Evolutionary conservation across 2,888 invertebrate species (phyloP).

Genomic region (Muscina levida): DNA sequence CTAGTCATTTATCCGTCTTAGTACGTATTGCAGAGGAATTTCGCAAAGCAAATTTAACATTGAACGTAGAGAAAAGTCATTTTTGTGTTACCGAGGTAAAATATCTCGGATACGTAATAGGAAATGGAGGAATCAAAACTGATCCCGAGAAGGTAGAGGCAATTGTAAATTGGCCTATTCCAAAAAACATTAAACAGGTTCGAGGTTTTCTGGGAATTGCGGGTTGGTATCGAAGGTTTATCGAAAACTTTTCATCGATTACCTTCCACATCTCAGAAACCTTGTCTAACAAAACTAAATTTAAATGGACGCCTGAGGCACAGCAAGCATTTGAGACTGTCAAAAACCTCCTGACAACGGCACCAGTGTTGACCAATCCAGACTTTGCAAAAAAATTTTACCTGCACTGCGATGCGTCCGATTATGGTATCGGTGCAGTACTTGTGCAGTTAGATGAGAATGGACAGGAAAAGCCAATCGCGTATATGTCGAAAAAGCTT

Average conservation of each 20-base stretch:
- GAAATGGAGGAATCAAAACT: too few relatives aligned
- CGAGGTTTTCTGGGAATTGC: too few relatives aligned
- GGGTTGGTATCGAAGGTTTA: background rate
- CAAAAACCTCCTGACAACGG: slow-evolving; percentile 31
- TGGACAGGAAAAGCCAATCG: background rate
- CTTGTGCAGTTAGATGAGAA: slow-evolving; percentile 9
- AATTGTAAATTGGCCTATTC: slow-evolving; percentile 38
- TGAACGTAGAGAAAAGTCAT: too few relatives aligned
- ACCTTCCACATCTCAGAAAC: background rate
- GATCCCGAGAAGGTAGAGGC: background rate
- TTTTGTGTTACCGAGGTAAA: slow-evolving; percentile 51
- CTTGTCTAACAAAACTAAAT: background rate
- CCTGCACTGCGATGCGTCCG: background rate
- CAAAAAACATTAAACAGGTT: slow-evolving; percentile 59
- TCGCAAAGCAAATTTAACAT: too few relatives aligned
- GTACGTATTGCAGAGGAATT: too few relatives aligned
- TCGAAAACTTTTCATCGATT: background rate
- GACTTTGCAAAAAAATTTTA: too few relatives aligned
- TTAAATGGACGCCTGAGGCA: background rate
- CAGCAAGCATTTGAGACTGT: slow-evolving; percentile 20
- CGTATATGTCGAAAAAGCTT: slow-evolving; percentile 31
- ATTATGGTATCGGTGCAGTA: background rate
- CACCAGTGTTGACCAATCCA: too few relatives aligned
- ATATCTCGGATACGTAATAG: slow-evolving; percentile 54
- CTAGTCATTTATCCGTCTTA: slow-evolving; percentile 29